Conservation (phyloP, 2,888 invertebrate genomes). For the Kryphioiulus occultus region DNA sequence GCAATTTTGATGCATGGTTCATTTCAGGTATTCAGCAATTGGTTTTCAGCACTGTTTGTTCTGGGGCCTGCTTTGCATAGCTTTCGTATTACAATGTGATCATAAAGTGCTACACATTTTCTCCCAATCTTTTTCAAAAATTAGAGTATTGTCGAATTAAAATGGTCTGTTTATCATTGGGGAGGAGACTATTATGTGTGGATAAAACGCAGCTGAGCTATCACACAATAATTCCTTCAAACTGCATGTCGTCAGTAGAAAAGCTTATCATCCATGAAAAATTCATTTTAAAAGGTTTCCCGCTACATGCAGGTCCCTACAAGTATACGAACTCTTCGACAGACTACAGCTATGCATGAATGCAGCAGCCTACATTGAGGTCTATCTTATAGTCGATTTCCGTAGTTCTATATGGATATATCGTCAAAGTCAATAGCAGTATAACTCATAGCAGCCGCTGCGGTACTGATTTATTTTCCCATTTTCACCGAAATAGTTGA, state of each 20-base stretch:
- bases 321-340: too few relatives aligned
- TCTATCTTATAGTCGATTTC: neutral
- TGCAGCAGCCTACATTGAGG: neutral
- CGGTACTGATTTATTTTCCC: neutral
- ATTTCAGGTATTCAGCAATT: conserved; percentile 18
- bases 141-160: neutral
- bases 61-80: neutral
- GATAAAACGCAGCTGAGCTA: neutral
- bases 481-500: neutral
- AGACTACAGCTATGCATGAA: neutral
- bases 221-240: neutral
- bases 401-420: neutral
- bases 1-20: neutral
- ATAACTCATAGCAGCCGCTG: neutral
- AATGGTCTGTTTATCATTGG: neutral
- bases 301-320: too few relatives aligned
- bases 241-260: neutral
- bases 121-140: too few relatives aligned
- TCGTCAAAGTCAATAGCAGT: neutral
- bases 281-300: neutral
- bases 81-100: neutral
- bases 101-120: too few relatives aligned
- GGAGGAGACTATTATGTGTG: neutral
- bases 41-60: neutral
- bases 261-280: neutral